Conservation (phyloP, 2,888 invertebrate genomes). For the Limnephilus lunatus region DNA sequence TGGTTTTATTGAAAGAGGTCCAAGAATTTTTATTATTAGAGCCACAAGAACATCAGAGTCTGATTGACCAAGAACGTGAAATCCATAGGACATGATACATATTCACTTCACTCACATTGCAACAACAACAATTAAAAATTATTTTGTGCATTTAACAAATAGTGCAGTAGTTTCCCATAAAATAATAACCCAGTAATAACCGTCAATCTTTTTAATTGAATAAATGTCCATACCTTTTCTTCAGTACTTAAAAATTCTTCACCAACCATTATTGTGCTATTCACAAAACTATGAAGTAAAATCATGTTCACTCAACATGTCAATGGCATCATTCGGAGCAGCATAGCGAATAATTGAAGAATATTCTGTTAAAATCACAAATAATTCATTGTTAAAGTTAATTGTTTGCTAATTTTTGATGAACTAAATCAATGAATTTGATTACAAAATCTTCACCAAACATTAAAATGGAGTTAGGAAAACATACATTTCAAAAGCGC, state of each 20-base stretch:
- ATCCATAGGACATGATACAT: not conserved
- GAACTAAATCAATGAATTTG: not conserved
- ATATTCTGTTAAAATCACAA: slow-evolving; percentile 73
- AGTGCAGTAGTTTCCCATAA: not conserved
- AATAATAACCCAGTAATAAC: not conserved
- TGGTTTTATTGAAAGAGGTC: not conserved
- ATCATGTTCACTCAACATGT: slow-evolving; percentile 78
- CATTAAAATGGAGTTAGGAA: not conserved
- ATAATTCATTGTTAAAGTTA: not conserved
- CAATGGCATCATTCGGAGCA: slow-evolving; percentile 82
- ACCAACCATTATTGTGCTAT: slow-evolving; percentile 5
- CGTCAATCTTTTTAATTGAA: slow-evolving; percentile 4
- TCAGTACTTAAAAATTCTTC: slow-evolving; percentile 24
- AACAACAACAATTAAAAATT: not conserved
- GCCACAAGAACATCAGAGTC: not conserved
- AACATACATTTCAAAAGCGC: not conserved
- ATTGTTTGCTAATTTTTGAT: not conserved
- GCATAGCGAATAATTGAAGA: slow-evolving; percentile 79
- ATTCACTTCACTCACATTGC: not conserved
- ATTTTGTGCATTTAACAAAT: not conserved
- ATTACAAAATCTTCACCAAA: not conserved
- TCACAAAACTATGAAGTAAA: slow-evolving; percentile 65
- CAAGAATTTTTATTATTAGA: not conserved
- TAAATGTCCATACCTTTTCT: slow-evolving; percentile 29
- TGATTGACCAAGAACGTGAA: not conserved